Evolutionary conservation across 1,140 invertebrate species (phyloP), one percentile per base, ranked within the genome.

Genomic region (Pachyrhynchus sulphureomaculatus): DNA sequence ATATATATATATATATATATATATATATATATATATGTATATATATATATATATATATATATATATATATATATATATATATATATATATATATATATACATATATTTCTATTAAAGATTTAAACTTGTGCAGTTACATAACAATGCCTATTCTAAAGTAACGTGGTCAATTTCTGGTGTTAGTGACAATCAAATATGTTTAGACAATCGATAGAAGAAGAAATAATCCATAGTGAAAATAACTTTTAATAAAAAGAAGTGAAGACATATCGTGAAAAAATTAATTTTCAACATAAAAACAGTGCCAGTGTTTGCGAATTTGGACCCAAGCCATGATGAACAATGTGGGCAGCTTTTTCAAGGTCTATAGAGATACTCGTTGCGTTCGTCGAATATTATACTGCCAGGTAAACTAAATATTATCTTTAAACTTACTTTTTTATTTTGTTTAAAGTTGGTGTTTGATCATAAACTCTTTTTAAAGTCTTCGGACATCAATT

Each of bases 351-450:
- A 53, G 85, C 87, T 42, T 86, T 89, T 76, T 83, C 86, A 66
- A 83, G 87, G 73, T 88, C 87, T 45, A 81, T 88, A 74, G 87
- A 89, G 78, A 86, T 88, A 72, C 80, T 89, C 61, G 86, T 88
- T 60, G 87, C 87, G 54, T 88, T 89, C 80, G 87, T 89, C 81
- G 87, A 89, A 72, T 88, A 88, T 77, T 89, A 89, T 76, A 85
- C 85, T 59, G 81, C 85, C 70, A 88, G 87, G 87, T 89, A 84
- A 80, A 73, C 24, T 29, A 52, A 45, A 21, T 33, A 6, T 6
- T 6, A 15, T 53, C 29, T 17, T 15, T 36, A 9, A 3, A 21
- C n/a, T n/a, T n/a, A n/a, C n/a, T n/a, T n/a, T n/a, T n/a, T n/a
- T n/a, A n/a, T n/a, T n/a, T n/a, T n/a, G n/a, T n/a, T n/a, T n/a